These are phyloP conservation scores for Cydia amplana DNA, from an alignment of 1,140 invertebrate species.

Conservation along the genomic window DNA sequence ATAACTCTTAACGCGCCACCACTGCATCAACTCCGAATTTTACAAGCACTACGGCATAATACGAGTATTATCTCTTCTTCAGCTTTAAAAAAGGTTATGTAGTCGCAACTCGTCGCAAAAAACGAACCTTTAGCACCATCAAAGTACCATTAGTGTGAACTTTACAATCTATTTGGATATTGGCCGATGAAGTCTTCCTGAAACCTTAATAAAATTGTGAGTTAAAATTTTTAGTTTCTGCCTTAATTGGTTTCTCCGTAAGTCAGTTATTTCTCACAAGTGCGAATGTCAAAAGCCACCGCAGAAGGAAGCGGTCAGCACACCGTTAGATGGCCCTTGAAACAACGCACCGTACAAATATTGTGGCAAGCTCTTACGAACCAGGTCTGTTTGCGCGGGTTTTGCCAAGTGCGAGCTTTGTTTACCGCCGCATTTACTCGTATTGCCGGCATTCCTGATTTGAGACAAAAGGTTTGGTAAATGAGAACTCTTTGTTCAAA, in stretches of 20 bases:
- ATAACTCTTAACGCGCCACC: too few species aligned
- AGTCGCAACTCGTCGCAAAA: too few species aligned
- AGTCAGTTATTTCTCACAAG: background rate
- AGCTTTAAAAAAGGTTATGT: too few species aligned
- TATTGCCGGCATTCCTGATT: background rate
- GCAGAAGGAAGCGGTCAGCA: slow-evolving; percentile 4
- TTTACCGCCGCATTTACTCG: background rate
- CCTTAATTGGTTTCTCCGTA: background rate
- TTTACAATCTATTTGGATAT: too few species aligned
- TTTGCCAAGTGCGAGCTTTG: slow-evolving; percentile 5
- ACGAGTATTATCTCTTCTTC: too few species aligned
- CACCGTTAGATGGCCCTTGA: slow-evolving; percentile 5
- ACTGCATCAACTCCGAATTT: too few species aligned
- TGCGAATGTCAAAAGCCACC: background rate
- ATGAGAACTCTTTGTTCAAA: background rate
- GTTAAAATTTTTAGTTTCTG: background rate
- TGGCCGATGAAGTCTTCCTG: too few species aligned
- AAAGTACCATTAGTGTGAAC: too few species aligned
- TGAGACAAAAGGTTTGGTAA: background rate
- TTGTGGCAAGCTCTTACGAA: slow-evolving; percentile 5
- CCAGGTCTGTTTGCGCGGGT: background rate
- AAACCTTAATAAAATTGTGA: too few species aligned
- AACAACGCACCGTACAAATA: slow-evolving; percentile 10
- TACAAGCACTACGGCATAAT: too few species aligned
- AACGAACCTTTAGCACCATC: too few species aligned